phyloP scores from a whole-genome alignment of 2,888 invertebrate genomes.

The Synanthedon vespiformis region DNA sequence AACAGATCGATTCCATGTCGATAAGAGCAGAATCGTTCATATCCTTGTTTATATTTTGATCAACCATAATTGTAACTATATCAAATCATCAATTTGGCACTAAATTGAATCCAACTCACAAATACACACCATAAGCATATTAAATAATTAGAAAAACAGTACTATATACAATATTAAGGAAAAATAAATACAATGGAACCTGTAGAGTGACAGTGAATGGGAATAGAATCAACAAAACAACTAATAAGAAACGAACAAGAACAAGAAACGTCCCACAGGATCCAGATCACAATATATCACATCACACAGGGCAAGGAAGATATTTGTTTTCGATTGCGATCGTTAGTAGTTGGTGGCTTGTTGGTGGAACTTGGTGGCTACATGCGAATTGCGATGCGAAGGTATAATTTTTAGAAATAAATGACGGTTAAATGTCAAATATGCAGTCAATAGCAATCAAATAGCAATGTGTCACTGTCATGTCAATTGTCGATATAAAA shows the following conservation, averaged over 20 bases:
- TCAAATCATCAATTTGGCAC: slow-evolving; percentile 67
- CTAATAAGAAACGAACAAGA: slow-evolving; percentile 7
- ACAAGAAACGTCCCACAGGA: too few relatives aligned
- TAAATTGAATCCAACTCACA: slow-evolving; percentile 51
- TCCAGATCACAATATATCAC: background rate
- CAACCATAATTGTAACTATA: slow-evolving; percentile 35
- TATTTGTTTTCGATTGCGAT: too few relatives aligned
- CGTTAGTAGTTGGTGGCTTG: too few relatives aligned
- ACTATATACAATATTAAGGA: slow-evolving; percentile 34
- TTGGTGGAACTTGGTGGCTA: too few relatives aligned
- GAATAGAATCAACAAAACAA: slow-evolving; percentile 44
- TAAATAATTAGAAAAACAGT: slow-evolving; percentile 39
- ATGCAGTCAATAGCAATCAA: too few relatives aligned
- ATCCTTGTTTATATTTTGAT: slow-evolving; percentile 70
- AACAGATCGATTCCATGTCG: slow-evolving; percentile 68
- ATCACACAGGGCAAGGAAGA: too few relatives aligned
- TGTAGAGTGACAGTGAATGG: background rate
- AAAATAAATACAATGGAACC: slow-evolving; percentile 38
- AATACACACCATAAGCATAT: slow-evolving; percentile 48
- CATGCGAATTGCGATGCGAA: too few relatives aligned
- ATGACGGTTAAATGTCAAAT: too few relatives aligned
- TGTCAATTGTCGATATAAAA: too few relatives aligned
- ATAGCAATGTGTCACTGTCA: too few relatives aligned
- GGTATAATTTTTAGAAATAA: too few relatives aligned
- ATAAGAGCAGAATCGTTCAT: slow-evolving; percentile 68